These are phyloP conservation scores for Anolis apletophallus DNA, from an alignment of 2,797 vertebrate species.

Conservation along the genomic window DNA sequence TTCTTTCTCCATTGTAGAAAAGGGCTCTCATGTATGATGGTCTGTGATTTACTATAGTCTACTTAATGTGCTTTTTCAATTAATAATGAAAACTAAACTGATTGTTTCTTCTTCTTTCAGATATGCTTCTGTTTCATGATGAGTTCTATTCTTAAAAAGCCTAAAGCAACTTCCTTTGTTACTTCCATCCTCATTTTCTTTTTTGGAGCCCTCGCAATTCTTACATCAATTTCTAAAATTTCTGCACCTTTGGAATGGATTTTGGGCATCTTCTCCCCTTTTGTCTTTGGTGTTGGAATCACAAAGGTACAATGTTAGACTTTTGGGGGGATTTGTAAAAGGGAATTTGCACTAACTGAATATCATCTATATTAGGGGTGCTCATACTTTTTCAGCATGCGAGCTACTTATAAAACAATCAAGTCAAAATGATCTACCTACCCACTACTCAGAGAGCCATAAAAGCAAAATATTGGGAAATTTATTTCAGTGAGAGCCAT, in stretches of 20 bases:
- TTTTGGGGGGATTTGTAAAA: not conserved
- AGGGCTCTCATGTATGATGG: not conserved
- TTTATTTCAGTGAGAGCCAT: no score
- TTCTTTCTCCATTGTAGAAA: not conserved
- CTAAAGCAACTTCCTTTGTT: slow-evolving; percentile 83
- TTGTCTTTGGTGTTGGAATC: slow-evolving; percentile 86
- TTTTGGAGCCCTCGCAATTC: slow-evolving; percentile 84
- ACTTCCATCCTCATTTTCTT: slow-evolving; percentile 85
- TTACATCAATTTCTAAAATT: slow-evolving; percentile 82
- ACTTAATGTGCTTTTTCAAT: not conserved
- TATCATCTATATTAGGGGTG: no score
- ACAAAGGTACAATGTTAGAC: slow-evolving; percentile 78
- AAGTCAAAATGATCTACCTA: no score
- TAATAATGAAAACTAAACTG: slow-evolving; percentile 1
- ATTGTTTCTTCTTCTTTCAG: slow-evolving; percentile 67
- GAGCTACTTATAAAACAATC: no score
- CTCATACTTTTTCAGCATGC: no score
- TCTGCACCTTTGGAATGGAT: slow-evolving; percentile 81
- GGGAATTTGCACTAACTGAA: no score
- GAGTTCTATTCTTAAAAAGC: slow-evolving; percentile 87
- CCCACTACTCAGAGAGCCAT: no score
- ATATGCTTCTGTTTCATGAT: slow-evolving; percentile 91
- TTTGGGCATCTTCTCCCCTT: slow-evolving; percentile 86
- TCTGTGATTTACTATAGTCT: not conserved
- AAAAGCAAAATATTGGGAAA: no score